Base-by-base conservation (phyloP, 2,888 invertebrate species). In the Priocnemis perturbator region DNA sequence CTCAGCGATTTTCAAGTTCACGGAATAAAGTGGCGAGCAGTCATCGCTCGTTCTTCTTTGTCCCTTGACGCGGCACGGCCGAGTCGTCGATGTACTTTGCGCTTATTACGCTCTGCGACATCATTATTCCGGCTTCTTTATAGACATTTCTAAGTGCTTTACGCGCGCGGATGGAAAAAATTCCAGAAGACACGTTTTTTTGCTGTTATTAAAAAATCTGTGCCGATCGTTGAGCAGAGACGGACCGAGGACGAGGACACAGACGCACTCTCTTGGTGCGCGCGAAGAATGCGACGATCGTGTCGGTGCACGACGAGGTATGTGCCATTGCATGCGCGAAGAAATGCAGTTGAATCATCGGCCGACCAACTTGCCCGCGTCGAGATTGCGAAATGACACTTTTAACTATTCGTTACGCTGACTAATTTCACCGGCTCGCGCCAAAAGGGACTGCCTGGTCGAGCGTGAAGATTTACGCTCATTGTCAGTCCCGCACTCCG, bases 101-200 rank as follows among this genome's bases (percentile, higher is more conserved):
- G 76, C 76, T 82, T 74, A 77, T 81, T 79, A 79, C 63, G 82
- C 77, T 82, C 81, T 79, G 79, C 81, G 81, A 80, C 83, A 77
- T 84, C 82, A 78, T 84, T 84, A 84, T 83, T 83, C 78, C 75
- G 66, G 67, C 73, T 78, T 78, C 84, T 82, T 84, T 79, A 83
- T 73, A 76, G 68, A 76, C 73, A 77, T 73, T 56, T 60, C 69
- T 64, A 68, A 60, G 66, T 68, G 26, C 60, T 67, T 66, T 7
- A 17, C 15, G 47, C 47, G 65, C 61, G 67, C 59, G 50, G 44
- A 48, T 59, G n/a, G 65, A 67, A 74, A 64, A 65, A 50, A 55
- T 58, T 23, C 60, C 30, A 19, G 48, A 20, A 21, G 48, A n/a
- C 15, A 48, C n/a, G 26, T 45, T 44, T 50, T 21, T 52, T 26